These are phyloP conservation scores for Fragariocoptes setiger DNA, from an alignment of 1,140 invertebrate species.

Conservation along the genomic window DNA sequence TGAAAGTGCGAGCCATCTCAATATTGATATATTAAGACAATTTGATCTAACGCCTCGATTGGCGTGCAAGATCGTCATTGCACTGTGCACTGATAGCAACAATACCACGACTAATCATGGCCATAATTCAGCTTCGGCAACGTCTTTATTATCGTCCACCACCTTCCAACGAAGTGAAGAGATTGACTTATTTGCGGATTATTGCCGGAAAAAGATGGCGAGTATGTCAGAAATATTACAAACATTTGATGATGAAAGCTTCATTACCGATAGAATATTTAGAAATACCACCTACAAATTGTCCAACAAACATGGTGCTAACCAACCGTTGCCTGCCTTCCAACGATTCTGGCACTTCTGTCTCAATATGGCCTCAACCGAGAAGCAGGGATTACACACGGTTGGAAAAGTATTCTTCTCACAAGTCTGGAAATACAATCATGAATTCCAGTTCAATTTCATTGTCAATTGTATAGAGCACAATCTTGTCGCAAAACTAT, in stretches of 20 bases:
- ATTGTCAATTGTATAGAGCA: conserved; percentile 7
- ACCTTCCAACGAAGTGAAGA: too few relatives aligned
- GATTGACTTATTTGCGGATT: not conserved
- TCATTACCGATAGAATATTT: not conserved
- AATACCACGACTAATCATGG: not conserved
- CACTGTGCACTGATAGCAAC: not conserved
- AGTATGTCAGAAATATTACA: not conserved
- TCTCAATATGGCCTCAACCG: conserved; percentile 7
- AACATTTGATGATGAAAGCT: not conserved
- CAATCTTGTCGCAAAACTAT: conserved; percentile 3
- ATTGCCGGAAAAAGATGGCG: not conserved
- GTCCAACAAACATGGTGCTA: not conserved
- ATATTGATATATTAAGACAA: not conserved
- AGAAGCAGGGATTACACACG: conserved; percentile 8
- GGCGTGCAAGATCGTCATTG: not conserved
- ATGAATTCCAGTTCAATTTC: conserved; percentile 8
- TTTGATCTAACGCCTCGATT: not conserved
- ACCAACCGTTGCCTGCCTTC: conserved; percentile 1
- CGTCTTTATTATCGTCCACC: too few relatives aligned
- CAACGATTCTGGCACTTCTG: conserved; percentile 8
- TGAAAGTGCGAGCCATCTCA: not conserved
- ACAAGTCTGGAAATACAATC: conserved; percentile 7
- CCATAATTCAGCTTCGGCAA: too few relatives aligned
- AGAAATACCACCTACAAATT: not conserved
- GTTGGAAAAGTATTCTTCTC: conserved; percentile 8